Percentiles rank a stretch among this genome's conserved stretches.
Evolutionary conservation across 2,888 invertebrate genomes (phyloP).

Genomic region (Melanostoma mellinum): DNA sequence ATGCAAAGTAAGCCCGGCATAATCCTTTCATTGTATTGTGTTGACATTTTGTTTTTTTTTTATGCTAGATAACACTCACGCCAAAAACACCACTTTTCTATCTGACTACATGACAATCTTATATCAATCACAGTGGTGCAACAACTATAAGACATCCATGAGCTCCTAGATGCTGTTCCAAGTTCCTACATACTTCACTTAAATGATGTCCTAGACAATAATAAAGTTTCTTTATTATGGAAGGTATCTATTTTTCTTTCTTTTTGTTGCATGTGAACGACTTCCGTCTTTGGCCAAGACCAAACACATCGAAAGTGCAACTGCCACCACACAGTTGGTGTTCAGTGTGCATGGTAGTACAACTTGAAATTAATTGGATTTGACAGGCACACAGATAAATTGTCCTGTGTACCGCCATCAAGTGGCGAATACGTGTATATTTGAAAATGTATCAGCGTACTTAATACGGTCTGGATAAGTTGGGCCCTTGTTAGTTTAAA

Average conservation of each 20-base stretch:
- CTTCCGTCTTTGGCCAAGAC: conserved; percentile 61
- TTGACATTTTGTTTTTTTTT: no score
- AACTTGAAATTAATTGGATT: conserved; percentile 72
- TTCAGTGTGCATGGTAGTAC: conserved; percentile 57
- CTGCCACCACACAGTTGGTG: conserved; percentile 20
- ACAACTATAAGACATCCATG: neutral
- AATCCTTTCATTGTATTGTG: no score
- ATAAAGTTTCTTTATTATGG: conserved; percentile 32
- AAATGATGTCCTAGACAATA: conserved; percentile 46
- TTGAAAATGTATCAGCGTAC: conserved; percentile 31
- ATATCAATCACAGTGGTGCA: conserved; percentile 3
- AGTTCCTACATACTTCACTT: conserved; percentile 8
- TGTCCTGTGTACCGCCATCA: conserved; percentile 69
- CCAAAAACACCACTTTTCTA: no score
- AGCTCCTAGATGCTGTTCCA: conserved; percentile 42
- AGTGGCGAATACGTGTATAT: conserved; percentile 60
- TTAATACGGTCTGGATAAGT: conserved; percentile 65
- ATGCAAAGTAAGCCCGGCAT: no score
- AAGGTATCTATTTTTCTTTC: conserved; percentile 19
- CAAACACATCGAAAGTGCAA: conserved; percentile 31
- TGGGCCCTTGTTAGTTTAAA: conserved; percentile 70
- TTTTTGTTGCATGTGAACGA: conserved; percentile 53
- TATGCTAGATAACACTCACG: no score
- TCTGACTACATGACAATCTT: no score
- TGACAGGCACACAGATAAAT: conserved; percentile 72